Evolutionary conservation across 2,888 invertebrate species (phyloP), one percentile per base, ranked within the genome.

Genomic region (Escarpia spicata): DNA sequence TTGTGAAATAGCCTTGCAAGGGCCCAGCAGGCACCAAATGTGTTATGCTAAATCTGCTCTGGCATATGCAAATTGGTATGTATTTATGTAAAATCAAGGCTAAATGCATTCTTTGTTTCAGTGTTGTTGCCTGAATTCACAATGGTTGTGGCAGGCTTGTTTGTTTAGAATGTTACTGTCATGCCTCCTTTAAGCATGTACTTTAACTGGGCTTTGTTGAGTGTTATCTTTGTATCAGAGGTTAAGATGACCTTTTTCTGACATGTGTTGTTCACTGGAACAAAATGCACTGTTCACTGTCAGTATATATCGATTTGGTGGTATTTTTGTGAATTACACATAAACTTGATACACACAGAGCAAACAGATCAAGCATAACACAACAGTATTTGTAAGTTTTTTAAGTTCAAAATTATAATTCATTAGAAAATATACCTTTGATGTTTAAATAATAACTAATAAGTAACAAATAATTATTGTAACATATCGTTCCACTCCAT

Each of bases 61-160:
- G 75, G n/a, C 75, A 52, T 52, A 2, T 75, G n/a, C 26, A 75
- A 75, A 75, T 26, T 26, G 75, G 26, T 75, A 26, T 75, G 75
- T 75, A 75, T 75, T 75, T 75, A 75, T 75, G 75, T 75, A 75
- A 75, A 26, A 19, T 75, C 75, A 75, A 75, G 75, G 75, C 26
- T 75, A 75, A 19, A 26, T 26, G 75, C 75, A 26, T 75, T 75
- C 75, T 75, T 75, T 75, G 75, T 75, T 75, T 75, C 75, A 75
- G 2, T 75, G 75, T 75, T 75, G 26, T 75, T 75, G 75, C 75
- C 75, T 75, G 75, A 75, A 75, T 75, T 75, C 75, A 75, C 19
- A n/a, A 75, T 75, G 75, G 75, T 75, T 75, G 75, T 75, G 75
- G 26, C 75, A 75, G 75, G 75, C 75, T 26, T 75, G 75, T 75